Evolutionary conservation across 30 jellyfish, hydroid and myxozoan species (phyloP), one percentile per base, ranked within the genome.

Genomic region (Pseudorhiza aurosa): DNA sequence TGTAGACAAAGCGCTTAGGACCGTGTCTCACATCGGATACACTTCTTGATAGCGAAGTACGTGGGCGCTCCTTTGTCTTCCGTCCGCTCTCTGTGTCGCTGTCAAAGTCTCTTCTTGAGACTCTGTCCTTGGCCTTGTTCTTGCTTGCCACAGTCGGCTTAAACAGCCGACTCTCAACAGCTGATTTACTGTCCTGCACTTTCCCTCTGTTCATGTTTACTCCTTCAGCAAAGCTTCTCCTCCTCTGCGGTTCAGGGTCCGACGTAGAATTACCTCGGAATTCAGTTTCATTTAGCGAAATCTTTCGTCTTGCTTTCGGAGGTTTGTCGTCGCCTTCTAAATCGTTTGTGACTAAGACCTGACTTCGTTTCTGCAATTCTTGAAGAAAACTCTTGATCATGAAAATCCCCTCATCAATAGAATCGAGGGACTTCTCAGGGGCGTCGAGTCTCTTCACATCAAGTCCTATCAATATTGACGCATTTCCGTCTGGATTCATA

Each of bases 141-240:
- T 56, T 89, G 65, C 96, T 82, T 25, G 97, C 68, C 0, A 89
- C 93, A 24, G 97, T 90, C 7, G 95, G 83, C 77, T 80, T 95
- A 42, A 90, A 75, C 27, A 90, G 76, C 55, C 97, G 68, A 71
- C 95, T 79, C n/a, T 28, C 71, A 6, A 33, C 77, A 11, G 8
- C 60, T 15, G 84, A n/a, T 12, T 64, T 49, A 26, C 75, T 21
- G 12, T 80, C 70, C 14, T 24, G 18, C 22, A 36, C 28, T 28
- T 7, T 37, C 17, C 68, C 11, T 50, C 65, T 67, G 25, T 32
- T 27, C 68, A 32, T 65, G 51, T 31, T 58, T 77, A 65, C 51
- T 30, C 91, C 91, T 45, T 80, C 91, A 18, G 91, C 83, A 53
- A 29, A 62, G 32, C 91, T 80, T 32, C 91, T 55, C 76, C 84